Evolutionary conservation across 1,140 invertebrate species (phyloP).

Genomic region (Goniozus legneri): DNA sequence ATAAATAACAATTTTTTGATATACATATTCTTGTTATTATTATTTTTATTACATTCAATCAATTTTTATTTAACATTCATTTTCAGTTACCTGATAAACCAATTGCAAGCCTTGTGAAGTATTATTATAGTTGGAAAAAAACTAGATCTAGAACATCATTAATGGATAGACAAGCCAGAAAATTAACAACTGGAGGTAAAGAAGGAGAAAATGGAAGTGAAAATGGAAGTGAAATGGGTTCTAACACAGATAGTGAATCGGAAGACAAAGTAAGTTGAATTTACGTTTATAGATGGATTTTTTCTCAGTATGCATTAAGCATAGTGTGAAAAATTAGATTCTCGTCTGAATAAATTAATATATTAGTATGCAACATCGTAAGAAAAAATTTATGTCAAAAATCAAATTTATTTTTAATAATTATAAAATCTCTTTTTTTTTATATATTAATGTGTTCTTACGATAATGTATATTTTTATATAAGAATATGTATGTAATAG

Average conservation of each 20-base stretch:
- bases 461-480: no score
- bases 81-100: conserved; percentile 91
- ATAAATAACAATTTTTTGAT: conserved; percentile 19
- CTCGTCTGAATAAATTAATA: no score
- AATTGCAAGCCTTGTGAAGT: conserved; percentile 93
- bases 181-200: conserved; percentile 59
- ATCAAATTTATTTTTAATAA: no score
- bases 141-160: conserved; percentile 85
- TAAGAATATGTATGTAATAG: conserved; percentile 2
- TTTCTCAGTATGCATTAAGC: neutral
- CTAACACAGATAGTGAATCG: conserved; percentile 82
- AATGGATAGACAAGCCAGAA: conserved; percentile 86
- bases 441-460: no score
- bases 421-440: no score
- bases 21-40: conserved; percentile 4
- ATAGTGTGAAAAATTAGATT: conserved; percentile 7
- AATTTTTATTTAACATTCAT: conserved; percentile 8
- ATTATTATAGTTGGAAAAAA: conserved; percentile 99
- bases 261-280: conserved; percentile 79
- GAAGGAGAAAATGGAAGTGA: conserved; percentile 71
- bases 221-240: conserved; percentile 69
- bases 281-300: neutral
- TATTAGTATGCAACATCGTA: no score
- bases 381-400: no score
- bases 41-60: neutral